Conservation (phyloP, 1,140 invertebrate genomes). For the Sarcophaga peregrina region DNA sequence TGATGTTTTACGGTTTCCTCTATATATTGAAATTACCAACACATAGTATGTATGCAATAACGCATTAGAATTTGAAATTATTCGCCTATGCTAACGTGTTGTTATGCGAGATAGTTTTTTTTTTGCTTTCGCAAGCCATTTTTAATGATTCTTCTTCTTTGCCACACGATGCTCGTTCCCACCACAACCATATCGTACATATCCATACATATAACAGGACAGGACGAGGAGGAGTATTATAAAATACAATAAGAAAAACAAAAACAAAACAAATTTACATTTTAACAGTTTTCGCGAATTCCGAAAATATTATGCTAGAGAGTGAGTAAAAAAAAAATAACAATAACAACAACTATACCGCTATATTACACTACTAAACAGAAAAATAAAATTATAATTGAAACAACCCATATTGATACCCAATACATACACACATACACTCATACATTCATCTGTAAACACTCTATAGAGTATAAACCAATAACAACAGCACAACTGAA, state of each 20-base stretch:
- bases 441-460: no score
- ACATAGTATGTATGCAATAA: constrained; percentile 18
- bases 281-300: constrained; percentile 32
- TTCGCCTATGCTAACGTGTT: not conserved
- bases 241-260: not conserved
- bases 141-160: no score
- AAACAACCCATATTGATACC: no score
- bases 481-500: no score
- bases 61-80: constrained; percentile 36
- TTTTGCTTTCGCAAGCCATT: no score
- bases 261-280: constrained; percentile 32
- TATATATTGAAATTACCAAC: constrained; percentile 37
- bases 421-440: no score
- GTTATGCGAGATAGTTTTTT: no score
- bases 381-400: not conserved
- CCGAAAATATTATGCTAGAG: not conserved
- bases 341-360: not conserved
- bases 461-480: not conserved
- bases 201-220: not conserved
- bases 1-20: not conserved
- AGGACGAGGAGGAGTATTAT: not conserved
- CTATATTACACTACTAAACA: not conserved
- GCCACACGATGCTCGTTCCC: no score
- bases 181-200: no score
- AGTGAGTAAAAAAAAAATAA: not conserved